Percentiles rank a stretch among this genome's conserved stretches.
Evolutionary conservation across 2,113 vertebrate genomes (phyloP).

Genomic region (Danio rerio): DNA sequence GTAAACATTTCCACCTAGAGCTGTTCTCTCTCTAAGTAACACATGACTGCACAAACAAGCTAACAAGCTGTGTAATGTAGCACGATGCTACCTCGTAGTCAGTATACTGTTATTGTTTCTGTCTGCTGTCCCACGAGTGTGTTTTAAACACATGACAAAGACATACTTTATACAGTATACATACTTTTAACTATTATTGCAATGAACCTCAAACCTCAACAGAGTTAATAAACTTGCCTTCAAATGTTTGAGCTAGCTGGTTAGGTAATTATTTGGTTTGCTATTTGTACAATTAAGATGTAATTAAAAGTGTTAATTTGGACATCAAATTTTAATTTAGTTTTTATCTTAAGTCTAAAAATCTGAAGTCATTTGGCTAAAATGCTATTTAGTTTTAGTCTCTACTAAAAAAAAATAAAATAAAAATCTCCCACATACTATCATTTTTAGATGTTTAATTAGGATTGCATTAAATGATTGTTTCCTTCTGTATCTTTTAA

Average conservation of each 20-base stretch:
- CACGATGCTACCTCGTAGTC: background rate
- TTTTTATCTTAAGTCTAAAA: too few species aligned
- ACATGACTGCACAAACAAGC: slow-evolving; percentile 22
- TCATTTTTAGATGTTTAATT: too few species aligned
- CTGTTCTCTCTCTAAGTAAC: background rate
- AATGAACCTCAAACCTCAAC: background rate
- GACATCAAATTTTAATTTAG: too few species aligned
- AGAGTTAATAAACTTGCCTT: background rate
- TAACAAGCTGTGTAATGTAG: background rate
- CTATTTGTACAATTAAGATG: background rate
- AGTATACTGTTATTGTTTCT: background rate
- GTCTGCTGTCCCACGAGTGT: background rate
- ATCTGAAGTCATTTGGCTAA: too few species aligned
- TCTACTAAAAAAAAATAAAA: too few species aligned
- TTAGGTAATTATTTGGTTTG: background rate
- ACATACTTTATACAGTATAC: too few species aligned
- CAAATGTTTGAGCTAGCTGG: background rate
- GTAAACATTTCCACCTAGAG: background rate
- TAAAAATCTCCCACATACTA: too few species aligned
- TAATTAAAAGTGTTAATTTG: too few species aligned
- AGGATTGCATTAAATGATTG: too few species aligned
- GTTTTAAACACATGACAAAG: background rate
- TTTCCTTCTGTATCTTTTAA: too few species aligned
- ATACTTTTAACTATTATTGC: too few species aligned
- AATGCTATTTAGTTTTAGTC: too few species aligned